These are phyloP conservation scores for Hyalella azteca DNA, from an alignment of 2,888 invertebrate genomes.

Conservation along the genomic window DNA sequence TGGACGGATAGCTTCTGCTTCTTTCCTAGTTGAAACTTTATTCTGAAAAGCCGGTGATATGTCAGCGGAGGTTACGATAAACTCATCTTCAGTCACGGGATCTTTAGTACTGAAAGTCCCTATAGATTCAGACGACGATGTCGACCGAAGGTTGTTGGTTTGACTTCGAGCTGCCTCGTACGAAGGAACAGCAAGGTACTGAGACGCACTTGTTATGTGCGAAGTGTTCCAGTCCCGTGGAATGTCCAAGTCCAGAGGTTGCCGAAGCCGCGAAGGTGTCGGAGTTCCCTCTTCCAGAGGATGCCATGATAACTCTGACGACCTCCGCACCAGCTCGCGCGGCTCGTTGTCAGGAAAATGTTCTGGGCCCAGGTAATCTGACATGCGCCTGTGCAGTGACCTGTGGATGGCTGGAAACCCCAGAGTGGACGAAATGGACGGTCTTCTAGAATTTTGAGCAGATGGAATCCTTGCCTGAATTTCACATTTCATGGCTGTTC, in stretches of 20 bases:
- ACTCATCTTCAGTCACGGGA: neutral
- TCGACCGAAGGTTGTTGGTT: neutral
- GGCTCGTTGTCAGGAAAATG: conserved; percentile 47
- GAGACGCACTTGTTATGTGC: conserved; percentile 43
- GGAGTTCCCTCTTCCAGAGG: conserved; percentile 57
- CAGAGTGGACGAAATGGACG: conserved; percentile 65
- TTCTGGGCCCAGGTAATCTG: conserved; percentile 67
- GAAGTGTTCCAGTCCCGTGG: neutral
- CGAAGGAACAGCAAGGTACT: conserved; percentile 57
- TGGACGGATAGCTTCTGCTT: conserved; percentile 13
- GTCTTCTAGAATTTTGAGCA: conserved; percentile 76
- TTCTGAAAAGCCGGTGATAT: conserved; percentile 11
- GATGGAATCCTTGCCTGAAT: conserved; percentile 81
- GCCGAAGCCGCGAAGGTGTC: conserved; percentile 48
- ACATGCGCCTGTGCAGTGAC: conserved; percentile 67
- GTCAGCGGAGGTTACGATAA: conserved; percentile 6
- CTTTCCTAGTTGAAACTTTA: neutral
- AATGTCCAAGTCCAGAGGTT: conserved; percentile 46
- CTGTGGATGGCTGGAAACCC: conserved; percentile 53
- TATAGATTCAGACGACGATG: conserved; percentile 51
- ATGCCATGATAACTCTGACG: conserved; percentile 66
- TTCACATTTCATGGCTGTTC: conserved; percentile 79
- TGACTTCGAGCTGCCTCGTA: conserved; percentile 51
- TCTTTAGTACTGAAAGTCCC: conserved; percentile 23
- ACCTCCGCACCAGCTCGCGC: conserved; percentile 65